These are phyloP conservation scores for Lycaon pictus DNA, from an alignment of 2,113 vertebrate genomes.

Conservation along the genomic window DNA sequence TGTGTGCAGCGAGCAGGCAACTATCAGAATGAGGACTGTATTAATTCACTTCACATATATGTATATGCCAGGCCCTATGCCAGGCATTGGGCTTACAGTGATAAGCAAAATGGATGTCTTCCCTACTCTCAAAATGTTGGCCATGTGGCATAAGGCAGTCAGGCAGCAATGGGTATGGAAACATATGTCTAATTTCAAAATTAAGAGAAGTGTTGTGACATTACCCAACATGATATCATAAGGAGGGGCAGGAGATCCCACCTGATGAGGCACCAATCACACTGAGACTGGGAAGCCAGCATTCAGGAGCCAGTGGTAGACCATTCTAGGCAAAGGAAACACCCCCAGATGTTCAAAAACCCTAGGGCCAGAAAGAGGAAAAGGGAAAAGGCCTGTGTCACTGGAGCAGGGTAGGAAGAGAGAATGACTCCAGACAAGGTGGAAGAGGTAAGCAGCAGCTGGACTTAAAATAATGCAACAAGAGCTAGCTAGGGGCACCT, in stretches of 20 bases:
- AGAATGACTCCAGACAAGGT: not conserved
- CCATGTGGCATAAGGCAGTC: not conserved
- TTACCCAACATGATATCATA: not conserved
- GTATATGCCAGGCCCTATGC: not conserved
- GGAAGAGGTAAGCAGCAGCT: not conserved
- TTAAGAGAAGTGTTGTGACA: not conserved
- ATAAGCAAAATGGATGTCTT: not conserved
- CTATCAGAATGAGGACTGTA: not conserved
- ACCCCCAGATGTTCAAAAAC: not conserved
- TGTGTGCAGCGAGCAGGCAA: not conserved
- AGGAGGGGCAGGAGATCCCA: not conserved
- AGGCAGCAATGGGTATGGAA: not conserved
- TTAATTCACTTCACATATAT: not conserved
- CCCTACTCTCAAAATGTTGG: not conserved
- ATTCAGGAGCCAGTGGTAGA: not conserved
- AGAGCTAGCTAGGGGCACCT: no score
- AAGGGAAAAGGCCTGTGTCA: not conserved
- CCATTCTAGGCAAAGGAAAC: not conserved
- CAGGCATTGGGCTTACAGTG: not conserved
- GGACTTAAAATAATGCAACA: not conserved
- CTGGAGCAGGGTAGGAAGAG: no score
- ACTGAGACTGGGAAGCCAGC: not conserved
- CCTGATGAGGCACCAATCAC: not conserved
- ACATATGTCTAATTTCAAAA: not conserved
- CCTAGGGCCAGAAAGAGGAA: not conserved